Evolutionary conservation across 1,140 invertebrate species (phyloP).

Genomic region (Sycophaga agraensis): DNA sequence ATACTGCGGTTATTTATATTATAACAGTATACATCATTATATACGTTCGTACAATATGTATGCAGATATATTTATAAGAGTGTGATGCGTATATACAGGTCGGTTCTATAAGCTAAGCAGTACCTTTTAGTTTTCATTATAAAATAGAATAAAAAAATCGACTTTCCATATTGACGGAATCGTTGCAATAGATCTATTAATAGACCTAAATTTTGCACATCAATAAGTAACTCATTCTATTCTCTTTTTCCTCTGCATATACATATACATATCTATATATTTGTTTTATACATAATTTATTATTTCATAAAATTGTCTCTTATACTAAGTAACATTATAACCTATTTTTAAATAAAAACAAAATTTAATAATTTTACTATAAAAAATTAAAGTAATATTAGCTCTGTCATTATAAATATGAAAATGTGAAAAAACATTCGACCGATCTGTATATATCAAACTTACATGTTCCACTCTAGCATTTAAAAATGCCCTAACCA

Average conservation of each 20-base stretch:
- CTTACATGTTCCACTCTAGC: slow-evolving; percentile 11
- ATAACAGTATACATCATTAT: slow-evolving; percentile 15
- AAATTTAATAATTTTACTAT: slow-evolving; percentile 3
- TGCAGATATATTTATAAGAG: slow-evolving; percentile 17
- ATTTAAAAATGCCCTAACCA: slow-evolving; percentile 9
- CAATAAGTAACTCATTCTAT: slow-evolving; percentile 9
- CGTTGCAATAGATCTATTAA: slow-evolving; percentile 1
- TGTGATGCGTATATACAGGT: slow-evolving; percentile 18
- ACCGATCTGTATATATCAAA: slow-evolving; percentile 20
- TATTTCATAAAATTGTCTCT: not conserved
- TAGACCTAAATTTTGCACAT: slow-evolving; percentile 10
- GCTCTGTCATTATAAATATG: slow-evolving; percentile 18
- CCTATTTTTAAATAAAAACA: slow-evolving; percentile 8
- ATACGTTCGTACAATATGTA: slow-evolving; percentile 19
- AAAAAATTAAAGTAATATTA: slow-evolving; percentile 9
- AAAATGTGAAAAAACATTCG: slow-evolving; percentile 15
- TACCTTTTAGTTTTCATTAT: not conserved
- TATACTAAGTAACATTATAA: slow-evolving; percentile 7
- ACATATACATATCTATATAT: too few species aligned
- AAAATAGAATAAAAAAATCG: slow-evolving; percentile 8
- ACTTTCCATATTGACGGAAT: slow-evolving; percentile 1
- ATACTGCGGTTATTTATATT: slow-evolving; percentile 23
- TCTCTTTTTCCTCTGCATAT: too few species aligned
- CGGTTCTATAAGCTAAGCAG: slow-evolving; percentile 12
- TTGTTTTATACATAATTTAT: slow-evolving; percentile 14